Evolutionary conservation across 2,113 vertebrate genomes (phyloP).

Genomic region (Proteles cristata): DNA sequence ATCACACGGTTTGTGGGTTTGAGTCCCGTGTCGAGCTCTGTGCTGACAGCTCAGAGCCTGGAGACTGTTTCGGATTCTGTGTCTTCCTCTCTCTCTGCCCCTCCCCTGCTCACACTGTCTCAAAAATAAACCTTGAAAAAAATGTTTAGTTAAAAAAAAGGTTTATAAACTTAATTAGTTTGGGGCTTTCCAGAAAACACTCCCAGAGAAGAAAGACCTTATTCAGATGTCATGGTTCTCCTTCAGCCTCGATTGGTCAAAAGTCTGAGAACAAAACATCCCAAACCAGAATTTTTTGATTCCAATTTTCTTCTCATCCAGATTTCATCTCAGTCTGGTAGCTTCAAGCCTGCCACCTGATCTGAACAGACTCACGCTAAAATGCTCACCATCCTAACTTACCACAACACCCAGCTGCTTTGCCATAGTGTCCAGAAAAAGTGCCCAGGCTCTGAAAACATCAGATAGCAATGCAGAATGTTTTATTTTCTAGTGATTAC

Average conservation of each 20-base stretch:
- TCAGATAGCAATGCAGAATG: not conserved
- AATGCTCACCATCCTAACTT: not conserved
- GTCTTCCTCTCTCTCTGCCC: no score
- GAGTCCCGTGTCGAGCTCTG: no score
- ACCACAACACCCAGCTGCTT: not conserved
- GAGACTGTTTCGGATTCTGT: no score
- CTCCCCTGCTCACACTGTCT: no score
- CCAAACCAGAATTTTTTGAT: not conserved
- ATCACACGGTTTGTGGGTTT: no score
- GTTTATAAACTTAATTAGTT: constrained; percentile 53
- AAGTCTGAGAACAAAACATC: not conserved
- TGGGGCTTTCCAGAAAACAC: not conserved
- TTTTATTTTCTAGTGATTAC: not conserved
- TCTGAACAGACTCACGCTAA: not conserved
- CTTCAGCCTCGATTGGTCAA: not conserved
- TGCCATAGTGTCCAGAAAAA: not conserved
- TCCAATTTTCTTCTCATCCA: not conserved
- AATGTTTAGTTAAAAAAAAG: not conserved
- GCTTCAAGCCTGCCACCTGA: not conserved
- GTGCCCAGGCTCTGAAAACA: not conserved
- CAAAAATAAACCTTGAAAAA: no score
- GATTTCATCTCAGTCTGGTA: not conserved
- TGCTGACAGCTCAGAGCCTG: no score
- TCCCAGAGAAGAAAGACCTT: not conserved
- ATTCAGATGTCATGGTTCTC: not conserved